Evolutionary conservation across 2,113 vertebrate species (phyloP).

Genomic region (Herpetotheres cachinnans): DNA sequence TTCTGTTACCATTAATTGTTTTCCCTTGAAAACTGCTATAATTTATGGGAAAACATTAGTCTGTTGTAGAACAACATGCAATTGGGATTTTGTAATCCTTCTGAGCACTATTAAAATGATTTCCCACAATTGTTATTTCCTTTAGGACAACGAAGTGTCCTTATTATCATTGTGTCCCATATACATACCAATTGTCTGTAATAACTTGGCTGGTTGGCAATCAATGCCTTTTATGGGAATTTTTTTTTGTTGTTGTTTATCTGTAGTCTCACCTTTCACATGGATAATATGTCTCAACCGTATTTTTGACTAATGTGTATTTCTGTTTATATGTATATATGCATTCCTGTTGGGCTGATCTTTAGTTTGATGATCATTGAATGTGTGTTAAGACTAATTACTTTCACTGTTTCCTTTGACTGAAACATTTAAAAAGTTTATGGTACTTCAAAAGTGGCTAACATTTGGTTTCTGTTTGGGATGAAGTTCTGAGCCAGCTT

Average conservation of each 20-base stretch:
- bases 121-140: slow-evolving; percentile 32
- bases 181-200: not conserved
- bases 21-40: slow-evolving; percentile 17
- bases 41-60: not conserved
- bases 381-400: not conserved
- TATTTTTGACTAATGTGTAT: not conserved
- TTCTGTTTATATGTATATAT: not conserved
- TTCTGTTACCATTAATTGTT: not conserved
- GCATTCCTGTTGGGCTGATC: not conserved
- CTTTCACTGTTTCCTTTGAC: not conserved
- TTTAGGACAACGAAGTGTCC: not conserved
- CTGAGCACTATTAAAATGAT: slow-evolving; percentile 2
- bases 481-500: not conserved
- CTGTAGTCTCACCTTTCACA: not conserved
- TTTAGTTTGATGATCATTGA: not conserved
- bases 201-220: not conserved
- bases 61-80: not conserved
- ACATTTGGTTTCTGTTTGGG: slow-evolving; percentile 35
- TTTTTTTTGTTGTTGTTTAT: not conserved
- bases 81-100: slow-evolving; percentile 15
- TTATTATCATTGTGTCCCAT: not conserved
- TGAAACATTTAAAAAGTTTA: not conserved
- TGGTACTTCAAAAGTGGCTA: not conserved
- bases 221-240: not conserved
- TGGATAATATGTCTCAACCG: not conserved